Base-by-base conservation (phyloP, 2,113 vertebrate genomes). In the Accipiter cooperii region DNA sequence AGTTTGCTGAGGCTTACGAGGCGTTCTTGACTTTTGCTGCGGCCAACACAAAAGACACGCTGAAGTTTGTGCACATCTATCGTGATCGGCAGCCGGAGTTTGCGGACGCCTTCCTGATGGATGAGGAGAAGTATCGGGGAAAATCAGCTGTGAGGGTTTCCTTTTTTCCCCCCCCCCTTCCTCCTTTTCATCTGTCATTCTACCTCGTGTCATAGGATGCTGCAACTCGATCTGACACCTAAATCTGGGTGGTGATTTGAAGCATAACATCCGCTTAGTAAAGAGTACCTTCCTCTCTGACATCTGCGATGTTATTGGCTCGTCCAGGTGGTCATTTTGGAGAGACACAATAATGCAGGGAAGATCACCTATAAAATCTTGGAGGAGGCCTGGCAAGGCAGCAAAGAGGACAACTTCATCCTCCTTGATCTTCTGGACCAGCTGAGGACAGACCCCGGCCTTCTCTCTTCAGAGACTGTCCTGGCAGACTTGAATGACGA, bases 401-500 rank as follows among this genome's bases (percentile, higher is more conserved):
- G 98, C 17, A 98, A 98, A 47, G 98, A 98, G 11, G 99, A 99
- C 89, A 98, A 98, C 76, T 99, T 99, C 93, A 89, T 94, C 70
- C 99, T 99, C 1, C 61, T 98, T 97, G 98, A 99, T 78, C 98
- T 99, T 64, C 97, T 99, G 82, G 98, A 99, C 87, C 98, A 98
- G 61, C 98, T 99, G 42, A 98, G 99, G 87, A 99, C 98, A 79
- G 99, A 99, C 82, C 98, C 99, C 0, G 98, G 98, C 24, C 97
- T 99, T 36, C 99, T 99, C 47, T 98, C 98, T 17, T 98, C 98
- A 0, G 99, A 99, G 14, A 98, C 98, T 1, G 95, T 98, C 61
- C 98, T 99, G 90, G 98, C 98, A 1, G 99, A 99, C 89, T 96
- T 99, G 93, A 99, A 98, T 1, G 99, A 99, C 0, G 99, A 99